phyloP scores from a whole-genome alignment of 2,113 vertebrate genomes.

The Nothocercus nigrocapillus region DNA sequence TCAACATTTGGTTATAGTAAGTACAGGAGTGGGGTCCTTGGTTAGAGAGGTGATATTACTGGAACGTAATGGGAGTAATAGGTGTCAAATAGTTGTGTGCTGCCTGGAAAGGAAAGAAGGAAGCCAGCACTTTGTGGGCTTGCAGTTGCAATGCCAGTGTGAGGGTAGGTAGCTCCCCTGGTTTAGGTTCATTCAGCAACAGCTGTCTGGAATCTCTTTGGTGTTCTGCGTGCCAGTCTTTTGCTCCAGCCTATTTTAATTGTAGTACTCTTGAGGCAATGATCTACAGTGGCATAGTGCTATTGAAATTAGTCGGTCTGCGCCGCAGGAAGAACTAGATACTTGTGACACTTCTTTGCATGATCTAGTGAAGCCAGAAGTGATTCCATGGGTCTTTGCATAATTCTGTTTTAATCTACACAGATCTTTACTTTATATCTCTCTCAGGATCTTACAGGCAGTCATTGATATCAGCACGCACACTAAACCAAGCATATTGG shows the following conservation, averaged over 20 bases:
- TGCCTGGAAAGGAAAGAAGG: background rate
- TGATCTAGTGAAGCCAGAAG: background rate
- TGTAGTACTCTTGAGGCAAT: background rate
- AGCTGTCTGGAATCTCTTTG: background rate
- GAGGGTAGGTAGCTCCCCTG: background rate
- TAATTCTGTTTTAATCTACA: background rate
- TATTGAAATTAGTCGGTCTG: background rate
- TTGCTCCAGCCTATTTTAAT: background rate
- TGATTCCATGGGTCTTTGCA: background rate
- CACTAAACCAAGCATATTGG: background rate
- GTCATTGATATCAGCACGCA: background rate
- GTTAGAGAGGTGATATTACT: background rate
- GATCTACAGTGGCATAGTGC: background rate
- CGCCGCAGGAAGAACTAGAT: background rate
- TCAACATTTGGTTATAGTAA: background rate
- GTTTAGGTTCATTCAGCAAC: background rate
- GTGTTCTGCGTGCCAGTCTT: background rate
- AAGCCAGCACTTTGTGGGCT: background rate
- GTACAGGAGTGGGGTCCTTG: background rate
- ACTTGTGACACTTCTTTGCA: background rate
- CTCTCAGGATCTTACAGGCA: background rate
- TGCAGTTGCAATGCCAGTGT: background rate
- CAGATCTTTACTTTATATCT: background rate
- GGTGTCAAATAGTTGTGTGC: background rate
- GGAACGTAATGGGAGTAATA: background rate